Conservation (phyloP, 2,797 vertebrate species). For the Galago senegalensis region DNA sequence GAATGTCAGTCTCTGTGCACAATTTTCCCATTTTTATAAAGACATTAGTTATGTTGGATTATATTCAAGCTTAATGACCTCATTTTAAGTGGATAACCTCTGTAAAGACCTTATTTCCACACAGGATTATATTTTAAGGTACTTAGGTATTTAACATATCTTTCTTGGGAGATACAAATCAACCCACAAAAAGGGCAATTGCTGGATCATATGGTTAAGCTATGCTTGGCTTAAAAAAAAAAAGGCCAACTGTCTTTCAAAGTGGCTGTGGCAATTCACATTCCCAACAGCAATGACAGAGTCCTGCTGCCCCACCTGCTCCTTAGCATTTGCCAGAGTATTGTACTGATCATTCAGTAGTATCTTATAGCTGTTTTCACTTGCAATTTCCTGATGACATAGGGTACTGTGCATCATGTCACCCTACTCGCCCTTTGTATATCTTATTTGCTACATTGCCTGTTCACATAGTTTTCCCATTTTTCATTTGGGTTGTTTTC, state of each 20-base stretch:
- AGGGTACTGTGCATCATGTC: not conserved
- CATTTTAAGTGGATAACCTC: not conserved
- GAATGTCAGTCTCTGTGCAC: not conserved
- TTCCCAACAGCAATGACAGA: not conserved
- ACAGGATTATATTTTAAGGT: not conserved
- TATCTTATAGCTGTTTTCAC: not conserved
- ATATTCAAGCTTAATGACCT: not conserved
- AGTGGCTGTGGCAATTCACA: not conserved
- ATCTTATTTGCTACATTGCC: not conserved
- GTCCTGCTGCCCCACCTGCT: not conserved
- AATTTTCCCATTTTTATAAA: not conserved
- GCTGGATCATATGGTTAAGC: not conserved
- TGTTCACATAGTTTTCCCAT: not conserved
- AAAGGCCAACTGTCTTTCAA: not conserved
- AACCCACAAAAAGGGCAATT: not conserved
- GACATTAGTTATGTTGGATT: not conserved
- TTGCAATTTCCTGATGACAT: not conserved
- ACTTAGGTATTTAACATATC: not conserved
- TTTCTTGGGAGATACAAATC: not conserved
- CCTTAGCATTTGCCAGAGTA: not conserved
- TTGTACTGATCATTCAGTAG: not conserved
- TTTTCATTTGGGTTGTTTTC: not conserved
- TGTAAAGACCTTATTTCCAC: not conserved
- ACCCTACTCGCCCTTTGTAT: not conserved
- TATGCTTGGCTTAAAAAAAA: not conserved